Base-by-base conservation (phyloP, 2,888 invertebrate genomes). In the Trissoscelio sp. region DNA sequence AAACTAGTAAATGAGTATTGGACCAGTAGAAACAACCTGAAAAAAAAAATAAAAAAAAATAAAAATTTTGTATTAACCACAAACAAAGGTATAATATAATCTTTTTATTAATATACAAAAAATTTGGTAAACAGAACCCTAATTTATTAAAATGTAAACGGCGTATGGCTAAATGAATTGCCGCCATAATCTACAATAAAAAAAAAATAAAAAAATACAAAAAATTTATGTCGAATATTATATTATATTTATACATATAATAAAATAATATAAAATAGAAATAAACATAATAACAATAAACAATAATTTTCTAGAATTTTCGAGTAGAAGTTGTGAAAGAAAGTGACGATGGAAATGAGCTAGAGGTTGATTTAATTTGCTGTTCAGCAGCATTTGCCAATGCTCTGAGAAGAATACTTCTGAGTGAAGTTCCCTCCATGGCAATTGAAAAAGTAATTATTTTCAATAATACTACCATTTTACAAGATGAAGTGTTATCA, bases 381-480 rank as follows among this genome's bases (percentile, higher is more conserved):
- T 94, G 97, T 55, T 95, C 96, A 87, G 95, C 96, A 5, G 95
- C 96, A 0, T 93, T 98, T 82, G 96, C 96, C 0, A 98, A 98
- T 92, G 96, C 97, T 2, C 95, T 97, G 87, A 94, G 98, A 9
- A 94, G 98, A 83, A 92, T 97, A 53, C 95, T 98, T 92, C 90
- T 98, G 0, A 96, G 97, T 87, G 98, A 98, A 91, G 96, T 97
- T 6, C 97, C 97, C 0, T 96, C 96, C 75, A 97, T 98, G 96
- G 97, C 98, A 0, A 96, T 98, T 85, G 97, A 98, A 87, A 97
- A 97, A 92, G 97, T 97, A 0, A 94, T 95, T 89, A 94, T 98
- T 72, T 94, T 94, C 86, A 97, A 97, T 89, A 98, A 98, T 87
- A 97, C 97, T 3, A 96, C 97, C 16, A 94, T 98, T 48, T 95